Percentiles rank a stretch among this genome's conserved stretches.
Evolutionary conservation across 2,797 vertebrate genomes (phyloP).

Genomic region (Molossus molossus): DNA sequence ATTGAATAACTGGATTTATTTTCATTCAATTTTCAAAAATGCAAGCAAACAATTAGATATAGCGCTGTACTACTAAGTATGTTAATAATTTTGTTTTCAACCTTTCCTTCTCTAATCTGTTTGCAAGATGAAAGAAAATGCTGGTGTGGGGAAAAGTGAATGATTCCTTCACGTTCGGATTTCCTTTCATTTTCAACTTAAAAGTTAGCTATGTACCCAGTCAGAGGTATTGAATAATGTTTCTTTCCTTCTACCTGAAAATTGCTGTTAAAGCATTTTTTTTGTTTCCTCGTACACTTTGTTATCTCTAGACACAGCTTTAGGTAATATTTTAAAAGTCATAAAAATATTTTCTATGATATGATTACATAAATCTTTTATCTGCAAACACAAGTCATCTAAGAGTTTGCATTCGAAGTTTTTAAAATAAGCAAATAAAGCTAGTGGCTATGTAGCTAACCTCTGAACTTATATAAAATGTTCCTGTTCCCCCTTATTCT

Average conservation of each 20-base stretch:
- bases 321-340: constrained; percentile 75
- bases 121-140: constrained; percentile 64
- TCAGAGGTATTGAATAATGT: constrained; percentile 69
- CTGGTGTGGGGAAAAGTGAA: constrained; percentile 35
- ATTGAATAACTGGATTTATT: constrained; percentile 52
- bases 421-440: constrained; percentile 56
- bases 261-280: constrained; percentile 74
- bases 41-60: neutral
- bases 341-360: constrained; percentile 76
- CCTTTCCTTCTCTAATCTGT: constrained; percentile 19
- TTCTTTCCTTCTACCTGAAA: constrained; percentile 70
- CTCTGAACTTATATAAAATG: constrained; percentile 66
- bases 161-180: neutral
- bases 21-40: constrained; percentile 37
- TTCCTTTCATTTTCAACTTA: constrained; percentile 55
- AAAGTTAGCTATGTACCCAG: constrained; percentile 44
- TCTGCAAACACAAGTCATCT: constrained; percentile 74
- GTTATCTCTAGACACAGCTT: constrained; percentile 76
- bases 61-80: neutral
- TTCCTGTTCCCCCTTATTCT: constrained; percentile 25
- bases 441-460: neutral
- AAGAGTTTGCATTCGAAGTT: constrained; percentile 14
- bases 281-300: constrained; percentile 53
- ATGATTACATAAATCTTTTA: constrained; percentile 57
- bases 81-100: constrained; percentile 57